Percentiles rank a stretch among this genome's conserved stretches.
Evolutionary conservation across 2,797 vertebrate genomes (phyloP).

Genomic region (Lepus townsendii): DNA sequence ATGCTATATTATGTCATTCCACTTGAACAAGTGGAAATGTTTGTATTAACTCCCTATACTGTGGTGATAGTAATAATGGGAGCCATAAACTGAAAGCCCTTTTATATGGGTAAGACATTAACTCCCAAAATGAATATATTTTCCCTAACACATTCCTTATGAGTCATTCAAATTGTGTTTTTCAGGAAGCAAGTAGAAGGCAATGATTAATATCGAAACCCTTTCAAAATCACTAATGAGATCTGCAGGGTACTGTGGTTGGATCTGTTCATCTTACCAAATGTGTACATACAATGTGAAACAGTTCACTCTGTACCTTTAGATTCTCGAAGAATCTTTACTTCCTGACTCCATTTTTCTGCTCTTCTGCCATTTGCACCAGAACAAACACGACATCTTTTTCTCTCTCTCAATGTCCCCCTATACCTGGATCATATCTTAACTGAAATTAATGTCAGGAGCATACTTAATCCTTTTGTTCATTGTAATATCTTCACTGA

Average conservation of each 20-base stretch:
- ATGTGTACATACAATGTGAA: not conserved
- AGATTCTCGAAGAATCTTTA: not conserved
- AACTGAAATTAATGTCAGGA: not conserved
- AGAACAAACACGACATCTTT: not conserved
- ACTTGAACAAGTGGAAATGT: conserved; percentile 40
- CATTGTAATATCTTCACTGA: not conserved
- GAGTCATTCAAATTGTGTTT: not conserved
- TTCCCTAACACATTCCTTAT: not conserved
- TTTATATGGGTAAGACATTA: not conserved
- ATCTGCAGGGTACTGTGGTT: not conserved
- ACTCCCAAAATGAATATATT: not conserved
- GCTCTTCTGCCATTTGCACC: not conserved
- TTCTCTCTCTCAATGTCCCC: not conserved
- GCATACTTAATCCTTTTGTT: not conserved
- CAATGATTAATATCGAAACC: not conserved
- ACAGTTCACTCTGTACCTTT: not conserved
- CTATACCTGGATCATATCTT: not conserved
- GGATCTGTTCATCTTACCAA: not conserved
- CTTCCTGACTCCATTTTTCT: not conserved
- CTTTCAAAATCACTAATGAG: conserved; percentile 17
- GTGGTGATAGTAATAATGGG: not conserved
- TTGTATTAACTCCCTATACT: not conserved
- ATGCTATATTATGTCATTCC: conserved; percentile 60
- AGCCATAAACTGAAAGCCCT: not conserved
- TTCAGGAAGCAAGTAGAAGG: not conserved